Base-by-base conservation (phyloP, 2,797 vertebrate species). In the Scomberomorus guttatus region DNA sequence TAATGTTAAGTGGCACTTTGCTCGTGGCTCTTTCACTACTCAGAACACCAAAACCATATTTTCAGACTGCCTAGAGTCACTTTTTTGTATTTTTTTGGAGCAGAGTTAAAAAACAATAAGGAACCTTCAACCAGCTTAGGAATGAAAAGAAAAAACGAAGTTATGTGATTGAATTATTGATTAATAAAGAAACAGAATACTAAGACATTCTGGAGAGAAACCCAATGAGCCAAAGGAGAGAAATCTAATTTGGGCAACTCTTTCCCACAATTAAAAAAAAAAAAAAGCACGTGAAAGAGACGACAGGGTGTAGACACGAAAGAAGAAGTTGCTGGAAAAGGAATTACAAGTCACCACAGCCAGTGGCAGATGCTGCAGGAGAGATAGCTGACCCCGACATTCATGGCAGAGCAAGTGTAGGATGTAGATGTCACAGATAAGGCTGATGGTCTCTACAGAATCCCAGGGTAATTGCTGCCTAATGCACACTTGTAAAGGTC, bases 401-500 rank as follows among this genome's bases (percentile, higher is more conserved):
- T 63, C 34, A 51, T 2, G 54, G 66, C 60, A 60, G 68, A 76
- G 48, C 60, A 71, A 56, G 44, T 72, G 52, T 58, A 80, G 77
- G 80, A 76, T 70, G 27, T 62, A 65, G 78, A 87, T 68, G 70
- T 58, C 69, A 46, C 52, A 54, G 79, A 87, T 84, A 70, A 50
- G 29, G 59, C 79, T 75, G 58, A 79, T 81, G 44, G 69, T 78
- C 63, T 85, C 64, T 70, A 27, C 59, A 64, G 62, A 87, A 56
- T 74, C 57, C 68, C 22, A 14, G 79, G 65, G 58, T 85, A 90
- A 90, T 84, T 87, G 46, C 73, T 66, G 64, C 66, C 75, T 81
- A 85, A 86, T 81, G 62, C 75, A 76, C 69, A 34, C 29, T 79
- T 72, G 63, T 75, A 75, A 88, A 83, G 78, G 72, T 85, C 59